Evolutionary conservation across 2,113 vertebrate genomes (phyloP).

Genomic region (Puntigrus tetrazona): DNA sequence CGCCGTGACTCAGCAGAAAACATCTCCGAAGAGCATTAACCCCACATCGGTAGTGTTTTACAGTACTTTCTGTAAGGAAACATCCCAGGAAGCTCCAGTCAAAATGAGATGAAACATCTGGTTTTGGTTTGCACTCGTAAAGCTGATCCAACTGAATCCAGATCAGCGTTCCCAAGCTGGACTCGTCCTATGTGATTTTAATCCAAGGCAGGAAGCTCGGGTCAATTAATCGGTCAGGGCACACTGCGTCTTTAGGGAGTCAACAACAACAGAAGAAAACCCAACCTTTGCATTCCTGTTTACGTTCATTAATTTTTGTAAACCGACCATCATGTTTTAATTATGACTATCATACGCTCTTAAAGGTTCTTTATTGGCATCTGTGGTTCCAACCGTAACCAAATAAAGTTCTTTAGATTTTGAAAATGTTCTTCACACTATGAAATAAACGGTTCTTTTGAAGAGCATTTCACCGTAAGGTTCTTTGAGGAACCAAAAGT

Average conservation of each 20-base stretch:
- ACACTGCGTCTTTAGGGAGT: conserved; percentile 58
- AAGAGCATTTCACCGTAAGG: neutral
- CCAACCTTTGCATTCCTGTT: conserved; percentile 53
- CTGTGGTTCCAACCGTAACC: neutral
- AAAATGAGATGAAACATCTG: conserved; percentile 69
- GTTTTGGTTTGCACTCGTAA: conserved; percentile 69
- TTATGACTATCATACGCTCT: neutral
- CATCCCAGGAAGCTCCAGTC: conserved; percentile 56
- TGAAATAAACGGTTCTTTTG: neutral
- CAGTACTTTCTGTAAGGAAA: conserved; percentile 11
- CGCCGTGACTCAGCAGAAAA: neutral
- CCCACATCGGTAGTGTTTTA: neutral
- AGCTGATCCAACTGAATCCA: conserved; percentile 55
- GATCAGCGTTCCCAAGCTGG: conserved; percentile 55
- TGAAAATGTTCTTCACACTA: neutral
- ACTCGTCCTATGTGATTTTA: conserved; percentile 58
- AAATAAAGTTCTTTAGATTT: neutral
- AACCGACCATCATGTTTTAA: conserved; percentile 37
- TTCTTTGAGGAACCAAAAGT: too few species aligned
- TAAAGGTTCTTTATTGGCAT: neutral
- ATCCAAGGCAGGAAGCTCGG: conserved; percentile 67
- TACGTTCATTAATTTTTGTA: conserved; percentile 31
- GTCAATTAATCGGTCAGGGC: conserved; percentile 66
- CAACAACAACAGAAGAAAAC: conserved; percentile 45
- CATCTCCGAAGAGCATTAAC: neutral